A percentile compares a stretch with the other conserved stretches of the same genome.
phyloP scores from a whole-genome alignment of 2,888 invertebrate species.

The Tachystola acroxantha region DNA sequence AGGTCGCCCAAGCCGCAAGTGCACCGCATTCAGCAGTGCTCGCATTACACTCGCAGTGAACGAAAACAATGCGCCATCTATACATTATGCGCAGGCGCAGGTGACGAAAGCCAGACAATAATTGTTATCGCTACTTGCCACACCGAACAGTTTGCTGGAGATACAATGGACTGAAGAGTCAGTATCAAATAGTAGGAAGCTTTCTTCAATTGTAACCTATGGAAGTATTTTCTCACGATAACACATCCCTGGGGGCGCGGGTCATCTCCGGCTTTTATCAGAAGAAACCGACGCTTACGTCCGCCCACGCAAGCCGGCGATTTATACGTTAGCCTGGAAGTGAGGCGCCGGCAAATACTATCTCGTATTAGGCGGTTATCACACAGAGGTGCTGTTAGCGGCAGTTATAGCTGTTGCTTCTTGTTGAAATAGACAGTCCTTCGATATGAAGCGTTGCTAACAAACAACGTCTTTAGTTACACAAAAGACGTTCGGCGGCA shows the following conservation, averaged over 20 bases:
- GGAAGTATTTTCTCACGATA: conserved; percentile 43
- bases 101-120: conserved; percentile 32
- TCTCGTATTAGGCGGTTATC: too few species aligned
- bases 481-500: too few species aligned
- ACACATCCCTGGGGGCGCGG: conserved; percentile 26
- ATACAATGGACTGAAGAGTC: too few species aligned
- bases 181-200: neutral
- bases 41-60: conserved; percentile 43
- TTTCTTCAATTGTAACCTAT: neutral
- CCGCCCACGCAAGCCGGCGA: conserved; percentile 49
- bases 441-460: too few species aligned
- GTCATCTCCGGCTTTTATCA: conserved; percentile 44
- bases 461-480: too few species aligned
- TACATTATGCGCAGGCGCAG: conserved; percentile 25
- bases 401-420: too few species aligned
- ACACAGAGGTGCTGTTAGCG: too few species aligned
- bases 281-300: conserved; percentile 40
- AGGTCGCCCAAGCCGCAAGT: conserved; percentile 40
- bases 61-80: conserved; percentile 54
- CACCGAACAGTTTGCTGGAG: neutral
- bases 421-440: too few species aligned
- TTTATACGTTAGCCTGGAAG: conserved; percentile 40
- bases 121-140: neutral
- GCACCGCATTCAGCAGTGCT: conserved; percentile 33
- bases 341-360: conserved; percentile 36